Evolutionary conservation across 2,113 vertebrate genomes (phyloP).

Genomic region (Trinectes maculatus): DNA sequence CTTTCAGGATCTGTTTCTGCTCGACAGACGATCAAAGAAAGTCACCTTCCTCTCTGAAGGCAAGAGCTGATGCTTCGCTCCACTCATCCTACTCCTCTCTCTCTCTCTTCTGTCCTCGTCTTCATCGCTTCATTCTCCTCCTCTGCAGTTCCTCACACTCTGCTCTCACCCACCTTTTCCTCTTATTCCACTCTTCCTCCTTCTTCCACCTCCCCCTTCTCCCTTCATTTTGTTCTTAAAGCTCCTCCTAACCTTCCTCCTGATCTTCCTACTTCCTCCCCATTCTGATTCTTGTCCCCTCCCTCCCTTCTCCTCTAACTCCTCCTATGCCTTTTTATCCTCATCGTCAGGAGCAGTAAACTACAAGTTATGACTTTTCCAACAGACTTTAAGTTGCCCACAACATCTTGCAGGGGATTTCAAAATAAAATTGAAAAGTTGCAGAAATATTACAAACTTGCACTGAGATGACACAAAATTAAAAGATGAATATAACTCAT

Average conservation of each 20-base stretch:
- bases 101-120: conserved; percentile 10
- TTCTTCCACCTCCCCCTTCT: background rate
- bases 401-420: background rate
- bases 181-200: conserved; percentile 1
- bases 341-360: conserved; percentile 43
- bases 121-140: conserved; percentile 8
- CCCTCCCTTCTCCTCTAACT: conserved; percentile 1
- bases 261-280: background rate
- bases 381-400: background rate
- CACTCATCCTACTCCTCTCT: background rate
- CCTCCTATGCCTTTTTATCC: conserved; percentile 31
- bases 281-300: background rate
- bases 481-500: too few species aligned
- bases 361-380: conserved; percentile 58
- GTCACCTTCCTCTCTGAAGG: conserved; percentile 74
- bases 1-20: conserved; percentile 71
- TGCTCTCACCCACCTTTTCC: conserved; percentile 2
- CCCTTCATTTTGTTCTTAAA: conserved; percentile 1
- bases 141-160: conserved; percentile 12
- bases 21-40: conserved; percentile 74
- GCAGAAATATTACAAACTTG: background rate
- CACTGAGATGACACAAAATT: background rate
- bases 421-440: conserved; percentile 14
- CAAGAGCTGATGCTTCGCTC: conserved; percentile 65
- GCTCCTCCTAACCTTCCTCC: background rate